Evolutionary conservation across 2,888 invertebrate genomes (phyloP).

Genomic region (Leptinotarsa tumamoca): DNA sequence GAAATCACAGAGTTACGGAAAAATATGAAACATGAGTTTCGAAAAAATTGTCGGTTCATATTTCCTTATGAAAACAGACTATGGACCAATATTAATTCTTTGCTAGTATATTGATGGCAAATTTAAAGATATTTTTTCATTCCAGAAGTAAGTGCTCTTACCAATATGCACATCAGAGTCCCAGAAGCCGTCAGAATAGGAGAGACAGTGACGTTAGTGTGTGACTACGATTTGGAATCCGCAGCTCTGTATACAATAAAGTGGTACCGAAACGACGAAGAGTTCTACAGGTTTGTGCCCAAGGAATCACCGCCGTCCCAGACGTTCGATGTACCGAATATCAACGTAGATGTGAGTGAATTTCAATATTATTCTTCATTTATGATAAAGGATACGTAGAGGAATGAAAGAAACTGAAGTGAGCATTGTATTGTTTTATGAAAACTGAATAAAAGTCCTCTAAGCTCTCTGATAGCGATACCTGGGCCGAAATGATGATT

Average conservation of each 20-base stretch:
- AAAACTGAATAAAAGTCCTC: too few species aligned
- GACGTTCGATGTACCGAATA: slow-evolving; percentile 67
- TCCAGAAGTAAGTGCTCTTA: slow-evolving; percentile 61
- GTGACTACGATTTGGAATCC: slow-evolving; percentile 69
- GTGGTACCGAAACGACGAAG: slow-evolving; percentile 70
- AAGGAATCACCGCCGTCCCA: slow-evolving; percentile 69
- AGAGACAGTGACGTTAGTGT: slow-evolving; percentile 66
- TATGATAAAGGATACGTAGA: too few species aligned
- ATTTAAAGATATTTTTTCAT: slow-evolving; percentile 42
- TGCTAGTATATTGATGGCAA: not conserved
- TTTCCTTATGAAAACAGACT: too few species aligned
- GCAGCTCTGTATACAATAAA: slow-evolving; percentile 70
- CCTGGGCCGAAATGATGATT: too few species aligned
- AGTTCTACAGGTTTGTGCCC: slow-evolving; percentile 71
- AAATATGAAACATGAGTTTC: too few species aligned
- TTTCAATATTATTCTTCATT: not conserved
- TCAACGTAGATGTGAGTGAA: slow-evolving; percentile 69
- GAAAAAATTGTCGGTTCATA: too few species aligned
- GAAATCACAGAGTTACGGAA: too few species aligned
- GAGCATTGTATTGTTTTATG: too few species aligned
- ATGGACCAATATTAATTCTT: not conserved
- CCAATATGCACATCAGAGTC: slow-evolving; percentile 64
- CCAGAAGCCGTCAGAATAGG: slow-evolving; percentile 68
- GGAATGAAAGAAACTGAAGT: too few species aligned
- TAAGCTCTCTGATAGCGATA: too few species aligned